Conservation (phyloP, 92 coral and sea anemone genomes). For the Ricordea florida region DNA sequence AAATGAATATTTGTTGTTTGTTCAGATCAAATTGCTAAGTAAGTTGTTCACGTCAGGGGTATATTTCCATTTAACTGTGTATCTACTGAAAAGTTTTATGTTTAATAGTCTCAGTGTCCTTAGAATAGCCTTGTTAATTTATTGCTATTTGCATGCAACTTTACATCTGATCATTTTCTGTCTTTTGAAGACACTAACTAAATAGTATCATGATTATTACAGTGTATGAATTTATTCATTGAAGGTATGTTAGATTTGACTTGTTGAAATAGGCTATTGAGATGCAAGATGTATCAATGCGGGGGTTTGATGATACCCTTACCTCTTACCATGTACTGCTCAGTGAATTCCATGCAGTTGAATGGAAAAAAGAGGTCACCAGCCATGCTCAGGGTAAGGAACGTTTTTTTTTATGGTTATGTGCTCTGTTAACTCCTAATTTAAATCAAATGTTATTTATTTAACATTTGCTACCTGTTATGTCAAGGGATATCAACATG, state of each 20-base stretch:
- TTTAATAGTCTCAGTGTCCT: too few relatives aligned
- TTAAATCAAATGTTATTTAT: too few relatives aligned
- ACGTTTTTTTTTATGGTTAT: too few relatives aligned
- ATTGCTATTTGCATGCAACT: too few relatives aligned
- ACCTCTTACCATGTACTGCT: background rate
- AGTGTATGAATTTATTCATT: background rate
- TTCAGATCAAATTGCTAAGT: background rate
- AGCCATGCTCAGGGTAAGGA: too few relatives aligned
- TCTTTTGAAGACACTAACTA: background rate
- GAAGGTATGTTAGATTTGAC: background rate
- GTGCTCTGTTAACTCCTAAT: too few relatives aligned
- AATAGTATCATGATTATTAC: background rate
- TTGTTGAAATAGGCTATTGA: background rate
- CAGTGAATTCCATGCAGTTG: background rate
- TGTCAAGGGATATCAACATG: too few relatives aligned
- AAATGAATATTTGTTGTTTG: background rate
- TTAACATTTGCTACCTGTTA: too few relatives aligned
- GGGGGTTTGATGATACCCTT: background rate
- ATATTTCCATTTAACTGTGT: too few relatives aligned
- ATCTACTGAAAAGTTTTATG: too few relatives aligned
- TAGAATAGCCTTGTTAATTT: too few relatives aligned
- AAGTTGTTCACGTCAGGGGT: too few relatives aligned
- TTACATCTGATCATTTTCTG: background rate
- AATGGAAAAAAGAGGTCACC: background rate
- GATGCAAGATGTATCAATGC: background rate